Percentiles rank a stretch among this genome's conserved stretches.
Conservation (phyloP, 2,888 invertebrate species). For the Melanchra persicariae region DNA sequence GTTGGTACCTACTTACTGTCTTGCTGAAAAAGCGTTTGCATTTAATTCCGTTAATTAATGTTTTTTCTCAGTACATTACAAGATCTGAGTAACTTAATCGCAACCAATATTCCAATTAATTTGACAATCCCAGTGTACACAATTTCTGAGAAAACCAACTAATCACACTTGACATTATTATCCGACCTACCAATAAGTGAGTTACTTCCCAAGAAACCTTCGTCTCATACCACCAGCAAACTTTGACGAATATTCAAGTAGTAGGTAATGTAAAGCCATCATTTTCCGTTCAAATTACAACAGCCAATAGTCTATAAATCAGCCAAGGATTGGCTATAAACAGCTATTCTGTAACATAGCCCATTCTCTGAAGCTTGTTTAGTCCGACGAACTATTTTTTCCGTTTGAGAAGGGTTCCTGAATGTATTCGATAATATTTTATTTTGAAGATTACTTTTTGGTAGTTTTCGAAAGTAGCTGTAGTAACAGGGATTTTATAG, state of each 20-base stretch:
- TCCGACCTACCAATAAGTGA: neutral
- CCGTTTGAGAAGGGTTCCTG: constrained; percentile 46
- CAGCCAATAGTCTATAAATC: constrained; percentile 60
- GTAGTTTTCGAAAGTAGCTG: constrained; percentile 12
- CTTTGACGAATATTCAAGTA: constrained; percentile 12
- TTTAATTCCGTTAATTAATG: neutral
- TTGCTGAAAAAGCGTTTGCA: neutral
- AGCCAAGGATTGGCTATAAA: constrained; percentile 64
- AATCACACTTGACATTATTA: constrained; percentile 19
- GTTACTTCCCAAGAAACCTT: constrained; percentile 2
- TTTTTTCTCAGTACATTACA: neutral
- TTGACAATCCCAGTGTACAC: neutral
- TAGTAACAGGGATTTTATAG: constrained; percentile 1
- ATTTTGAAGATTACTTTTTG: constrained; percentile 50
- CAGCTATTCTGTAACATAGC: constrained; percentile 61
- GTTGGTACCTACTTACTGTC: too few species aligned
- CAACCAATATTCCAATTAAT: neutral
- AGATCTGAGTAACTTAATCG: neutral
- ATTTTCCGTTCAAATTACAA: constrained; percentile 59
- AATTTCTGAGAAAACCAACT: constrained; percentile 8
- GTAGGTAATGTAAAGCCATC: constrained; percentile 35
- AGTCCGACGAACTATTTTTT: constrained; percentile 53
- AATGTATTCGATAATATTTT: constrained; percentile 56
- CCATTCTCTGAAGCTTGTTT: constrained; percentile 60
- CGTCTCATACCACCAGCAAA: neutral